A percentile compares a stretch with the other conserved stretches of the same genome.
phyloP scores from a whole-genome alignment of 2,113 vertebrate genomes.

The Setophaga kirtlandii region DNA sequence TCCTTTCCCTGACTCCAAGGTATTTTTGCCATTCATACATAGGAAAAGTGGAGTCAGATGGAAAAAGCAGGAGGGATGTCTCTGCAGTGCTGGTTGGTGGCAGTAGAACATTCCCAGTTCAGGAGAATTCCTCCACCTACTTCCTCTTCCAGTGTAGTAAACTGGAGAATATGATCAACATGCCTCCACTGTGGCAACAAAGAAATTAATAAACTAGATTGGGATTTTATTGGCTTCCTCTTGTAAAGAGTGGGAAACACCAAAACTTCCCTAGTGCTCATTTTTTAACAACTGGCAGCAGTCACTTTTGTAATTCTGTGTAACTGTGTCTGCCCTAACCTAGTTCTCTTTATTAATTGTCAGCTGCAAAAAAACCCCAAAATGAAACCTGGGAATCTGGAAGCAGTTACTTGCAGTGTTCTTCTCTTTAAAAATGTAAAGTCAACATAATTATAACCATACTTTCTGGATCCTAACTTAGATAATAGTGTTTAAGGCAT shows the following conservation, averaged over 20 bases:
- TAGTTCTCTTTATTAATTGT: background rate
- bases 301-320: background rate
- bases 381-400: background rate
- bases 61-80: background rate
- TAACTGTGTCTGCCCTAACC: background rate
- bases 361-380: background rate
- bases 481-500: background rate
- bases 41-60: background rate
- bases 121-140: slow-evolving; percentile 1
- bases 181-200: background rate
- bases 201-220: background rate
- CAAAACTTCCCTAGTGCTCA: background rate
- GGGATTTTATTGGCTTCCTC: background rate
- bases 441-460: background rate
- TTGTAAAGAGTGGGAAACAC: background rate
- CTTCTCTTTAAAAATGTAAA: background rate
- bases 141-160: background rate
- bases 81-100: background rate
- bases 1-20: background rate
- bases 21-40: background rate
- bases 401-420: background rate
- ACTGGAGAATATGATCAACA: background rate
- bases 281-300: background rate
- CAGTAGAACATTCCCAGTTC: background rate
- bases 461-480: background rate